Percentiles rank a stretch among this genome's conserved stretches.
These are phyloP conservation scores for Camelus bactrianus DNA, from an alignment of 2,113 vertebrate genomes.

Conservation along the genomic window DNA sequence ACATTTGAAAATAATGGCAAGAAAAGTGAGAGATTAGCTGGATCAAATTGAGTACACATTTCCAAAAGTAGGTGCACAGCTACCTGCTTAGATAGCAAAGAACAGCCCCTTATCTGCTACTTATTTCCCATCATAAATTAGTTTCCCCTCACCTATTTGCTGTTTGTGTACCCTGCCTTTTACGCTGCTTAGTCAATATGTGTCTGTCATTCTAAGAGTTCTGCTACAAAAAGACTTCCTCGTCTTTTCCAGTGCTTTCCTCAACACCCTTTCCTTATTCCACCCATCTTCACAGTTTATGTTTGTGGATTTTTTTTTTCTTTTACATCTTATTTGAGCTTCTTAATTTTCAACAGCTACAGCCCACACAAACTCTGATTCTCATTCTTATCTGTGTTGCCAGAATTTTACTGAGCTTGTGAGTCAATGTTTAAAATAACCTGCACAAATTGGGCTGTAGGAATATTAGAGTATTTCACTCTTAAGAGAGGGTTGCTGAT, in stretches of 20 bases:
- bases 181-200: background rate
- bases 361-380: background rate
- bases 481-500: background rate
- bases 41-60: background rate
- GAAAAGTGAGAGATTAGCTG: background rate
- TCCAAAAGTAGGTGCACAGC: background rate
- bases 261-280: background rate
- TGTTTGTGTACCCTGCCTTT: background rate
- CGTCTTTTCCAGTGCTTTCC: background rate
- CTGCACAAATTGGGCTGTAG: background rate
- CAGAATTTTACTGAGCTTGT: background rate
- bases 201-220: background rate
- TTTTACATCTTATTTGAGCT: background rate
- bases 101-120: background rate
- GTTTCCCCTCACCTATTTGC: background rate
- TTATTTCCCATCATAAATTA: background rate
- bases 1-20: background rate
- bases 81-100: background rate
- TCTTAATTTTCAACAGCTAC: constrained; percentile 44
- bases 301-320: background rate
- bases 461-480: background rate
- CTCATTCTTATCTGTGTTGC: background rate
- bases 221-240: background rate
- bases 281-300: background rate
- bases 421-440: constrained; percentile 51